A percentile compares a stretch with the other conserved stretches of the same genome.
Evolutionary conservation across 2,888 invertebrate species (phyloP).

Genomic region (Drosophila yooni): DNA sequence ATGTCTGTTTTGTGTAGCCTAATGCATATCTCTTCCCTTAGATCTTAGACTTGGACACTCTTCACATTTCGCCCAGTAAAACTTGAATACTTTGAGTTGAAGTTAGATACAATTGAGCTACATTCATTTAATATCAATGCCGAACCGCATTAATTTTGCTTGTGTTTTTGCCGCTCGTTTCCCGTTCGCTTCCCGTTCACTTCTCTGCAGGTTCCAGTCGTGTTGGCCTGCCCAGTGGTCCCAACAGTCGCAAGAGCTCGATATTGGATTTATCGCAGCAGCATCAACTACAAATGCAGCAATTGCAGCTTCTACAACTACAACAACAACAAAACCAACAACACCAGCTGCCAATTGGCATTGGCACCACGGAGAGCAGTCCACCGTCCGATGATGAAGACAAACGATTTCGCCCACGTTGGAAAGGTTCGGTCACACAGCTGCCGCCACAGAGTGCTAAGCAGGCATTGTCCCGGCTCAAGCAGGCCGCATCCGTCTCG

Average conservation of each 20-base stretch:
- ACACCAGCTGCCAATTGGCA: conserved; percentile 80
- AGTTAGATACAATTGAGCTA: conserved; percentile 48
- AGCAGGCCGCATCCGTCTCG: conserved; percentile 82
- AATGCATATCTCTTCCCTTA: conserved; percentile 21
- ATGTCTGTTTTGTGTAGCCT: conserved; percentile 51
- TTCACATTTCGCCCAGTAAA: conserved; percentile 58
- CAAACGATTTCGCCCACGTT: conserved; percentile 79
- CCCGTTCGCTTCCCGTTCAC: background rate
- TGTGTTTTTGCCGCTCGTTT: background rate
- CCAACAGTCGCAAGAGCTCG: conserved; percentile 86
- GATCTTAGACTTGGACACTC: conserved; percentile 34
- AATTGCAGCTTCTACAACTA: conserved; percentile 54
- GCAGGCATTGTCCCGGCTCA: conserved; percentile 81
- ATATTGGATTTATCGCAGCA: conserved; percentile 86
- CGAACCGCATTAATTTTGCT: conserved; percentile 8
- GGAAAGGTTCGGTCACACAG: conserved; percentile 84
- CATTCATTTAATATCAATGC: conserved; percentile 8
- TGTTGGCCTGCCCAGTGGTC: conserved; percentile 81
- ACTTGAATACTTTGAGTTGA: conserved; percentile 63
- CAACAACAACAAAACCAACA: conserved; percentile 80
- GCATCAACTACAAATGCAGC: conserved; percentile 83
- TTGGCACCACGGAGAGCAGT: conserved; percentile 86
- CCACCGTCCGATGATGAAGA: conserved; percentile 87
- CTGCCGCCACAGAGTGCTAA: conserved; percentile 80
- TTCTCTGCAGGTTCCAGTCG: conserved; percentile 83